Evolutionary conservation across 1,140 invertebrate species (phyloP).

Genomic region (Pseudomyrmex cubaensis): DNA sequence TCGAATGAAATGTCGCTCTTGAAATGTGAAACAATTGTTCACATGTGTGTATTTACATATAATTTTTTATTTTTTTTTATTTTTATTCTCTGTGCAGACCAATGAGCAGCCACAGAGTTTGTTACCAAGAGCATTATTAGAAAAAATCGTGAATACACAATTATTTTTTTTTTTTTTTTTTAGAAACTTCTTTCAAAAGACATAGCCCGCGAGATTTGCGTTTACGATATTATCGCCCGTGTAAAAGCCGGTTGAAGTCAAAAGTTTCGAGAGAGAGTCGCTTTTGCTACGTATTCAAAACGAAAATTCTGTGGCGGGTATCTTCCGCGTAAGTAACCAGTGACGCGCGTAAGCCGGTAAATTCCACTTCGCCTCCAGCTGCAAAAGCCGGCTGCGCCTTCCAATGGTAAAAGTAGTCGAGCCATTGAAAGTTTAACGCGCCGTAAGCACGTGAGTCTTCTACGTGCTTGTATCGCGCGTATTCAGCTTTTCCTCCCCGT

Average conservation of each 20-base stretch:
- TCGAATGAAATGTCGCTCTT: background rate
- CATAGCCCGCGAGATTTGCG: background rate
- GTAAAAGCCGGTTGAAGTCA: conserved; percentile 25
- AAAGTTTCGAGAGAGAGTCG: conserved; percentile 24
- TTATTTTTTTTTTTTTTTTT: background rate
- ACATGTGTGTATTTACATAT: no score
- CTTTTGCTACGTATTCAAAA: conserved; percentile 50
- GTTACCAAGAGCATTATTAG: background rate
- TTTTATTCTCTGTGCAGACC: no score
- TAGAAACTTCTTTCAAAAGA: background rate
- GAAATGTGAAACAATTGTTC: no score
- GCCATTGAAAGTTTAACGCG: conserved; percentile 77
- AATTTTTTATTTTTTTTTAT: no score
- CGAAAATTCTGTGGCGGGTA: conserved; percentile 54
- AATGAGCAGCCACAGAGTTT: no score
- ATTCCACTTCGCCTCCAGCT: conserved; percentile 37
- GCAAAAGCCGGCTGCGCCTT: conserved; percentile 53
- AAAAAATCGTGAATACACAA: background rate
- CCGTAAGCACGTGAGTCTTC: conserved; percentile 71
- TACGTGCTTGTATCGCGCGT: conserved; percentile 64
- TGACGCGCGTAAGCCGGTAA: conserved; percentile 55
- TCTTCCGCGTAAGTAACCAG: conserved; percentile 52
- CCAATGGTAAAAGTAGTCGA: conserved; percentile 71
- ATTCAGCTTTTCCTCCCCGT: conserved; percentile 71
- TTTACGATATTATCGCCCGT: conserved; percentile 32